Conservation (phyloP, 2,113 vertebrate species). For the Callipepla squamata region DNA sequence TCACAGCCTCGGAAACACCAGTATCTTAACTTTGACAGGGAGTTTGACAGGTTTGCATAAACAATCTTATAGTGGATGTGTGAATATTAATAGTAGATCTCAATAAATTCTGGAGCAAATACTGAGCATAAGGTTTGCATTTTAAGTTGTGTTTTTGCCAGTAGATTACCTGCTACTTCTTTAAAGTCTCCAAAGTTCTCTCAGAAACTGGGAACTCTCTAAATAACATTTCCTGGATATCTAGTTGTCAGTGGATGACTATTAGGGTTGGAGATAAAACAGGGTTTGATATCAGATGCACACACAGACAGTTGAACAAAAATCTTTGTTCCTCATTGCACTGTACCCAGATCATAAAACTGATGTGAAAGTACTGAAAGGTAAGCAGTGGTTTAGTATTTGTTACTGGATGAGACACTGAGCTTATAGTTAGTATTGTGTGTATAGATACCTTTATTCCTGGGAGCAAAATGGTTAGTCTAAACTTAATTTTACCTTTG, state of each 20-base stretch:
- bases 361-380: background rate
- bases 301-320: background rate
- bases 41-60: background rate
- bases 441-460: background rate
- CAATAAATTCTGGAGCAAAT: background rate
- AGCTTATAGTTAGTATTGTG: background rate
- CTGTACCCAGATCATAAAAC: background rate
- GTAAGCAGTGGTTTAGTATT: background rate
- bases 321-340: background rate
- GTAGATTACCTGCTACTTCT: accelerated
- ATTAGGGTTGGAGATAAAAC: background rate
- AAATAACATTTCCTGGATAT: background rate
- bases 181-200: background rate
- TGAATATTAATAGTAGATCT: background rate
- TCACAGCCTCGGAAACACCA: accelerated
- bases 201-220: background rate
- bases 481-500: background rate
- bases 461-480: background rate
- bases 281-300: background rate
- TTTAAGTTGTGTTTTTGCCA: background rate
- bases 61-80: background rate
- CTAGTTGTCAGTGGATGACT: background rate
- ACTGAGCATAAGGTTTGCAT: background rate
- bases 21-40: background rate
- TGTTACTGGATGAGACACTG: background rate